Evolutionary conservation across 2,797 vertebrate species (phyloP).

Genomic region (Schizothorax lantsangensis): DNA sequence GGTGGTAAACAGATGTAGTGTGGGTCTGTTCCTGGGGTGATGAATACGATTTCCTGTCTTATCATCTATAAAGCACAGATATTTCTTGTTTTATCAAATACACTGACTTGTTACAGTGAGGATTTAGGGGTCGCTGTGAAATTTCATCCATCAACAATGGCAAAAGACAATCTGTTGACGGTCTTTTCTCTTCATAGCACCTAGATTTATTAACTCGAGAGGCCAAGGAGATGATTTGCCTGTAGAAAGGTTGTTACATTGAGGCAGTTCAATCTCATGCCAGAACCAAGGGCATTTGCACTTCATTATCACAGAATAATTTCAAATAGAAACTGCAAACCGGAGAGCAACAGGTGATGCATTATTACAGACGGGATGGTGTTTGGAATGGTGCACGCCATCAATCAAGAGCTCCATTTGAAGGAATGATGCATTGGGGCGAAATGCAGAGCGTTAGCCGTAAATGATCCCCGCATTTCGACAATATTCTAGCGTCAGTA

Average conservation of each 20-base stretch:
- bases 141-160: constrained; percentile 6
- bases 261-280: constrained; percentile 60
- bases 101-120: constrained; percentile 13
- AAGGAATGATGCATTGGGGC: constrained; percentile 62
- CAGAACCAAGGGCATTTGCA: constrained; percentile 68
- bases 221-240: constrained; percentile 43
- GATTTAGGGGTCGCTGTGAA: not conserved
- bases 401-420: constrained; percentile 70
- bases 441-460: constrained; percentile 72
- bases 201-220: constrained; percentile 38
- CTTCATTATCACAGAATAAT: constrained; percentile 64
- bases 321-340: constrained; percentile 61
- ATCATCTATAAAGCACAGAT: not conserved
- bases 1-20: constrained; percentile 11
- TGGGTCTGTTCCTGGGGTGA: constrained; percentile 3
- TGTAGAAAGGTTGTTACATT: constrained; percentile 43
- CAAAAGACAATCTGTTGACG: constrained; percentile 2
- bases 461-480: constrained; percentile 69
- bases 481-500: constrained; percentile 63
- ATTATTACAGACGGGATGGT: constrained; percentile 64
- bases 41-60: not conserved
- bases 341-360: constrained; percentile 66
- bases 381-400: constrained; percentile 62
- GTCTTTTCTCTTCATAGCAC: constrained; percentile 19
- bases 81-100: constrained; percentile 6